These are phyloP conservation scores for Pseudocheirus occidentalis DNA, from an alignment of 2,797 vertebrate species.

Conservation along the genomic window DNA sequence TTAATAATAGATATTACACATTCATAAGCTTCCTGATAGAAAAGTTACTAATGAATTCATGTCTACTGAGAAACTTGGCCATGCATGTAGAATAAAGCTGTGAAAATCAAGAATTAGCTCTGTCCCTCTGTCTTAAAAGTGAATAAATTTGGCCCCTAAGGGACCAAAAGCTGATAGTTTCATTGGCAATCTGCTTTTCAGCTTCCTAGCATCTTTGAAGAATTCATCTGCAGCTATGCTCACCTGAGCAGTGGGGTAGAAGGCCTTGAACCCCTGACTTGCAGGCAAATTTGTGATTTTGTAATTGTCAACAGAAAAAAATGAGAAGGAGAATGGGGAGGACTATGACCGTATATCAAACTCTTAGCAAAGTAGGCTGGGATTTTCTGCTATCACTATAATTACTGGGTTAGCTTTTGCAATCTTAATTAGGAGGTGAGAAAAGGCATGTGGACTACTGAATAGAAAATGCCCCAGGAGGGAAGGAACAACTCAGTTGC, in stretches of 20 bases:
- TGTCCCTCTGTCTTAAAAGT: neutral
- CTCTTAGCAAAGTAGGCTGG: neutral
- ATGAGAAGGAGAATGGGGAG: neutral
- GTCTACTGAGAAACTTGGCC: neutral
- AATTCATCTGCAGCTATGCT: neutral
- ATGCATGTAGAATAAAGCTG: neutral
- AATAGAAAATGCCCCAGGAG: neutral
- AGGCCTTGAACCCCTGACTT: neutral
- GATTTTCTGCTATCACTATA: neutral
- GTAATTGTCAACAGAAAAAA: conserved; percentile 6
- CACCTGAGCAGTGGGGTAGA: neutral
- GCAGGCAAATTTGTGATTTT: conserved; percentile 11
- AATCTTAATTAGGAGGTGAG: conserved; percentile 3
- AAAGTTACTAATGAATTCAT: conserved; percentile 17
- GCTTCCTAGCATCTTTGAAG: neutral
- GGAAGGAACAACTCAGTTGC: neutral
- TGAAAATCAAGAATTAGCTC: neutral
- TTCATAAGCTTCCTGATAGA: neutral
- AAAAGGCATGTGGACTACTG: neutral
- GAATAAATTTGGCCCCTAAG: neutral
- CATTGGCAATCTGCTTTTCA: neutral
- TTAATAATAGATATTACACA: neutral
- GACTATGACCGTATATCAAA: neutral
- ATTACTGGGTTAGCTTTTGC: conserved; percentile 4
- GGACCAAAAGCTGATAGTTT: neutral